Evolutionary conservation across 2,797 vertebrate genomes (phyloP).

Genomic region (Rhynchonycteris naso): DNA sequence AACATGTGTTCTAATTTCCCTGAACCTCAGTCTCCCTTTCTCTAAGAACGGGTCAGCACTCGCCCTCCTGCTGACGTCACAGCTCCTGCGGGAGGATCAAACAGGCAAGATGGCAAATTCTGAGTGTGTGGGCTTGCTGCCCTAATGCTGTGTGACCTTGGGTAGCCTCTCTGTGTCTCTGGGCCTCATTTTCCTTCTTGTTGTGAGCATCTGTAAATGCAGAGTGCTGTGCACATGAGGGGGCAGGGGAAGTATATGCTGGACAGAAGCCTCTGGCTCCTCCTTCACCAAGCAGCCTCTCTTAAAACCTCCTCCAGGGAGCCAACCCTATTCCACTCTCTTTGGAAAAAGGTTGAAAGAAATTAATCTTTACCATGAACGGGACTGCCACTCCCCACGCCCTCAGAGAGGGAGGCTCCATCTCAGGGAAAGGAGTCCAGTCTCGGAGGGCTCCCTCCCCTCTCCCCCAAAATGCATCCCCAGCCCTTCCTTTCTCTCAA

Average conservation of each 20-base stretch:
- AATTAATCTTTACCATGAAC: not conserved
- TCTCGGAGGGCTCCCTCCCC: not conserved
- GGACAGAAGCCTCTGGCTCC: not conserved
- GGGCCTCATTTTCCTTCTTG: not conserved
- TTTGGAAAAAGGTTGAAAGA: constrained; percentile 43
- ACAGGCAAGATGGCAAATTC: not conserved
- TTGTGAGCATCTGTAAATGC: not conserved
- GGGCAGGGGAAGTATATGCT: not conserved
- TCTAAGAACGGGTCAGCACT: not conserved
- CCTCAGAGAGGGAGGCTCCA: not conserved
- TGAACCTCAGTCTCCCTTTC: constrained; percentile 55
- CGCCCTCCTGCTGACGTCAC: not conserved
- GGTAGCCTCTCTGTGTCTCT: constrained; percentile 33
- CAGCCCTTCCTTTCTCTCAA: not conserved
- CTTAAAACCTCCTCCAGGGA: constrained; percentile 50
- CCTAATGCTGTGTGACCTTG: not conserved
- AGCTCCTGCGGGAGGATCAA: not conserved
- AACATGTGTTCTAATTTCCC: not conserved
- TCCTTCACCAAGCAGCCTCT: not conserved
- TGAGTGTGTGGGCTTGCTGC: not conserved
- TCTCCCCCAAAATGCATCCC: not conserved
- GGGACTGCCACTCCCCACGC: not conserved
- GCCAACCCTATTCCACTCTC: not conserved
- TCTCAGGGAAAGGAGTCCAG: not conserved
- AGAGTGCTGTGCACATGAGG: not conserved